Conservation (phyloP, 2,888 invertebrate genomes). For the Troides helena region DNA sequence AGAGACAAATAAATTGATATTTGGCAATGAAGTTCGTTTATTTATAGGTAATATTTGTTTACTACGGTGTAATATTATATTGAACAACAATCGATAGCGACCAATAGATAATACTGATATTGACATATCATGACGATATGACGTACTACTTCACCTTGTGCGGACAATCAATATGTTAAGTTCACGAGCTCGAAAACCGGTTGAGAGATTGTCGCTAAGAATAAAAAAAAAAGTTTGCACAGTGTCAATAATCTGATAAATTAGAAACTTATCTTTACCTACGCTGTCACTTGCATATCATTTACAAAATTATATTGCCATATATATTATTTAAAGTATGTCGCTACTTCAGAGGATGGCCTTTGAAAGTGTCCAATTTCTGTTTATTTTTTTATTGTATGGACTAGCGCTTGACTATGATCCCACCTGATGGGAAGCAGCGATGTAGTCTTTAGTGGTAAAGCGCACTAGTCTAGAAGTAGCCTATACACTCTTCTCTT, state of each 20-base stretch:
- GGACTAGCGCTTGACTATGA: too few species aligned
- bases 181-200: background rate
- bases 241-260: background rate
- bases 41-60: background rate
- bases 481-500: too few species aligned
- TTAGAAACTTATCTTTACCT: background rate
- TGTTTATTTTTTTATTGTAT: too few species aligned
- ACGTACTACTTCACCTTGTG: background rate
- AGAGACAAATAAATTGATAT: background rate
- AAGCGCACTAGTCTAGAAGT: too few species aligned
- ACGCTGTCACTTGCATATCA: too few species aligned
- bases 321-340: too few species aligned
- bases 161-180: background rate
- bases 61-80: background rate
- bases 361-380: too few species aligned
- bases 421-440: too few species aligned
- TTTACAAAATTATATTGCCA: too few species aligned
- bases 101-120: background rate
- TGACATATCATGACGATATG: background rate
- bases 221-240: background rate
- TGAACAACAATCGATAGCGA: conserved; percentile 1
- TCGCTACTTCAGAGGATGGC: too few species aligned
- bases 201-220: conserved; percentile 2
- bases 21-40: background rate
- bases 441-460: too few species aligned